These are phyloP conservation scores for Glareola pratincola DNA, from an alignment of 2,113 vertebrate genomes.

Conservation along the genomic window DNA sequence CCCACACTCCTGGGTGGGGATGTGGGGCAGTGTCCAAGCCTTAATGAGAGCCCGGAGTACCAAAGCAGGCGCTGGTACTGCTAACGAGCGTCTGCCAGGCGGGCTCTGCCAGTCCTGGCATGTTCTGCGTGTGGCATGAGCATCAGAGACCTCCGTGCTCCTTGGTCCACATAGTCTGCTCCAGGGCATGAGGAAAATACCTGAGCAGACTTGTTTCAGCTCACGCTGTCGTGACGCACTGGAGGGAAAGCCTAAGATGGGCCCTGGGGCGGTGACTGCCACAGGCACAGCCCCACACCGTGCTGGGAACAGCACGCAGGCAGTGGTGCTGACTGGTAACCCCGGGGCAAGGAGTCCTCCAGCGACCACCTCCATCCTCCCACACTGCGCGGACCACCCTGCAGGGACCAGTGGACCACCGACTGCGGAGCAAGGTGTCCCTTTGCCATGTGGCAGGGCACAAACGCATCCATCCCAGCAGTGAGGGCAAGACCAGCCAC, in stretches of 20 bases:
- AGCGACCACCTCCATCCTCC: background rate
- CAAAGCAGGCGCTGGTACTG: background rate
- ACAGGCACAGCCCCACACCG: accelerated
- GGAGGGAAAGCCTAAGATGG: background rate
- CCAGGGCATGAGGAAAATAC: background rate
- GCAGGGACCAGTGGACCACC: background rate
- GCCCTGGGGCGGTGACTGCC: accelerated
- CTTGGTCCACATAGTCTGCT: background rate
- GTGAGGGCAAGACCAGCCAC: background rate
- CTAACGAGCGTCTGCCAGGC: background rate
- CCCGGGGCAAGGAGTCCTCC: background rate
- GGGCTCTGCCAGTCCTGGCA: background rate
- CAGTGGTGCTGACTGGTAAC: background rate
- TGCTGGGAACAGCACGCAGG: accelerated
- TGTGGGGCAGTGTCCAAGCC: background rate
- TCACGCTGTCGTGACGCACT: accelerated
- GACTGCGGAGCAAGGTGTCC: background rate
- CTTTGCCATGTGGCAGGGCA: background rate
- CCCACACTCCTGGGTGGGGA: background rate
- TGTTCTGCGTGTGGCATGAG: background rate
- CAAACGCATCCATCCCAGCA: background rate
- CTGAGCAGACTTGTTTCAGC: background rate
- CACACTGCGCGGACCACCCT: accelerated
- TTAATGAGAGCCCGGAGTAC: background rate
- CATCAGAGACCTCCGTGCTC: background rate